Base-by-base conservation (phyloP, 2,113 vertebrate species). In the Calypte anna region DNA sequence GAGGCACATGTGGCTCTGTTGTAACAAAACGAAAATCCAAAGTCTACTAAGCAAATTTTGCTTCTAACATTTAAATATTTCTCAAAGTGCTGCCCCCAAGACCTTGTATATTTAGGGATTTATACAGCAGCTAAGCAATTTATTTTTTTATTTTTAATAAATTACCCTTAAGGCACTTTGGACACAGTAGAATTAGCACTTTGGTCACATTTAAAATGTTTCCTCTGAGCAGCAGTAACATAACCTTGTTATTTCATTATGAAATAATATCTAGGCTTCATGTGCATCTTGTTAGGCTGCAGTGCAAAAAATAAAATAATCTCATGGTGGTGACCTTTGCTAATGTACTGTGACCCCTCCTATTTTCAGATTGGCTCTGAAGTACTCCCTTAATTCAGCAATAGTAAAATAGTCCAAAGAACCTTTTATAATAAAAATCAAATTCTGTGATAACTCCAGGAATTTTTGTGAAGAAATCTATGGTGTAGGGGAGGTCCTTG, bases 131-230 rank as follows among this genome's bases (percentile, higher is more conserved):
- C 91, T 92, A 91, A 94, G 68, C 80, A 91, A 94, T 97, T 96
- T 78, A 88, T 82, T 91, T 94, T 95, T 95, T 95, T 95, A 85
- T 96, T 97, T 97, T 93, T 96, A 96, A 83, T 97, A 97, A 96
- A 94, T 89, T 95, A 64, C 70, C 92, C 89, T 95, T 87, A 79
- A 94, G 89, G 68, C 80, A 86, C 72, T 96, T 94, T 89, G 80
- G 92, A 83, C 91, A 74, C 18, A 94, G 82, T 36, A 87, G 89
- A 97, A 97, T 97, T 97, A 96, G 74, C 58, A 96, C 67, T 96
- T 96, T 94, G 78, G 82, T 94, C 96, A 96, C 92, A 97, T 96
- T 91, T 92, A 38, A 79, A 95, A 82, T 57, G 67, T 27, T 97
- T 74, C 82, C 85, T 96, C 51, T 89, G 72, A 96, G 96, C 48